Evolutionary conservation across 92 coral and sea anemone genomes (phyloP), one percentile per base, ranked within the genome.

Genomic region (Actinostola sp.): DNA sequence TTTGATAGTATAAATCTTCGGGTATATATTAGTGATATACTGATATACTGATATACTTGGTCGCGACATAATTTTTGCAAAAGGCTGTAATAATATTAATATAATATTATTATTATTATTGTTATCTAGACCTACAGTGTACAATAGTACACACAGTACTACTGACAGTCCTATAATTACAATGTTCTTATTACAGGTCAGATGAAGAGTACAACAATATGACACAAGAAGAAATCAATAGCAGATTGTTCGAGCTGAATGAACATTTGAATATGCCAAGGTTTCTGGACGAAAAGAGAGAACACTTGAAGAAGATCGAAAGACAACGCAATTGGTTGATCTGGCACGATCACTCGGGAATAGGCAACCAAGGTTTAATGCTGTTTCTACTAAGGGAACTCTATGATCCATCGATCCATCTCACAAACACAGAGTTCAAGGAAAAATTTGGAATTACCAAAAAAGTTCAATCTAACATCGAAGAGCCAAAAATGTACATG

Each of bases 271-370:
- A 63, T 24, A 28, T 1, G 1, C 65, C 9, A 26, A 2, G 38
- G 29, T n/a, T n/a, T n/a, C 3, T 16, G 29, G 17, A 59, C 8
- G 29, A 63, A 63, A 15, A 9, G 27, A 9, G 16, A 31, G 48
- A 52, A 20, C 39, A 76, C 10, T 30, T 65, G 24, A 57, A 61
- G 19, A 23, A 56, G 20, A 28, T 66, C 0, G 61, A 77, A 67
- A 55, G 76, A 17, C 11, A 19, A 14, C 38, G 76, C 6, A 58
- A 77, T 64, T 77, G 83, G 83, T 69, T 56, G 3, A 44, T 55
- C 13, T 77, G 75, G 83, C 83, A 77, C 56, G 76, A 77, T 39
- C 83, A 77, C 30, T 67, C 76, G 0, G 52, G 75, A 9, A 50
- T 57, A 7, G 83, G 66, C 21, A 77, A 52, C 56, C 23, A 29